phyloP scores from a whole-genome alignment of 2,113 vertebrate genomes.

The Hypanus sabinus region DNA sequence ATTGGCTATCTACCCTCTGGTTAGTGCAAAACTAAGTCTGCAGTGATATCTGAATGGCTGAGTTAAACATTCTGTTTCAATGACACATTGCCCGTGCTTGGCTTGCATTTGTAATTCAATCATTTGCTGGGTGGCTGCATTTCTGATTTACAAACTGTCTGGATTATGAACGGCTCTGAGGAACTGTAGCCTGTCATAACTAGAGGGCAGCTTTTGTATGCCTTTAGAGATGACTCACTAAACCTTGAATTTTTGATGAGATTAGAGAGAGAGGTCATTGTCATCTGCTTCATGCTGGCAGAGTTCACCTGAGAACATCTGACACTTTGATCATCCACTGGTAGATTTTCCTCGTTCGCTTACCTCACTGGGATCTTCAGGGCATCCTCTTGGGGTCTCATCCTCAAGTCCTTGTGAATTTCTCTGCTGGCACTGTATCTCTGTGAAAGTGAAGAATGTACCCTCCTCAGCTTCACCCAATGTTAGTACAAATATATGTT shows the following conservation, averaged over 20 bases:
- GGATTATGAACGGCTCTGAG: too few species aligned
- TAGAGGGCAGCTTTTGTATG: neutral
- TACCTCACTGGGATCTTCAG: conserved; percentile 9
- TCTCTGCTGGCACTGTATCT: neutral
- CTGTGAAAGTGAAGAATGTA: neutral
- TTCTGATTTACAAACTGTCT: too few species aligned
- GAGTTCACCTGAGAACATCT: neutral
- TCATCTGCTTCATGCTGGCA: neutral
- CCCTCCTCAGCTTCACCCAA: neutral
- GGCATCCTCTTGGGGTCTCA: neutral
- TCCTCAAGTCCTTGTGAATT: neutral
- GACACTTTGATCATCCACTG: too few species aligned
- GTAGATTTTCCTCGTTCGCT: neutral
- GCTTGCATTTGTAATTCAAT: too few species aligned
- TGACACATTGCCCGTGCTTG: too few species aligned
- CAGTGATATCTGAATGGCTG: too few species aligned
- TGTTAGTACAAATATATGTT: neutral
- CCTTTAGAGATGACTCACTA: neutral
- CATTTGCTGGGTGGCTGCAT: too few species aligned
- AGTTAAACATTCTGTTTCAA: too few species aligned
- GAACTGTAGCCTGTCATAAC: too few species aligned
- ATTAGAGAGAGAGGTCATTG: neutral
- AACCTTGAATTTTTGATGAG: neutral
- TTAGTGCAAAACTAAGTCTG: too few species aligned
- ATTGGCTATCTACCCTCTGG: too few species aligned